Evolutionary conservation across 1,140 invertebrate genomes (phyloP).

Genomic region (Colletes gigas): DNA sequence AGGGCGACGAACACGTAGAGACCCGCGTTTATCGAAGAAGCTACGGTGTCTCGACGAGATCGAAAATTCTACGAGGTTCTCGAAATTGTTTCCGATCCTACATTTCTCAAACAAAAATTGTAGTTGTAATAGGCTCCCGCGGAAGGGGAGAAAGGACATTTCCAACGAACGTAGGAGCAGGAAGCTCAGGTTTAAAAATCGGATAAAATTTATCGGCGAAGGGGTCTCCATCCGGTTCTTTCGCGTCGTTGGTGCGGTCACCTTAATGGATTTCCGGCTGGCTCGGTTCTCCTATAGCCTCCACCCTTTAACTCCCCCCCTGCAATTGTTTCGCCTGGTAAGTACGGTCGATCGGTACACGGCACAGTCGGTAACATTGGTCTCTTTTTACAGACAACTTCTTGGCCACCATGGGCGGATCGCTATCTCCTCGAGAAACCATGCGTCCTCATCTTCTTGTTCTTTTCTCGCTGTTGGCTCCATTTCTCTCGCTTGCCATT

Average conservation of each 20-base stretch:
- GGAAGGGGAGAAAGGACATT: not conserved
- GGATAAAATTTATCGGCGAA: constrained; percentile 14
- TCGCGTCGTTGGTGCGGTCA: not conserved
- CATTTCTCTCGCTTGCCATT: not conserved
- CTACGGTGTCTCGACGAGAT: not conserved
- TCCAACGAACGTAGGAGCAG: not conserved
- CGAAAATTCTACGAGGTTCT: not conserved
- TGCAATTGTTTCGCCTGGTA: constrained; percentile 8
- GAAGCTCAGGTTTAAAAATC: not conserved
- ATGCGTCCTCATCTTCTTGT: not conserved
- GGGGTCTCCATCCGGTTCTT: not conserved
- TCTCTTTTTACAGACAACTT: not conserved
- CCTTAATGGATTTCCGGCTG: constrained; percentile 19
- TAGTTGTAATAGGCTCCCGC: not conserved
- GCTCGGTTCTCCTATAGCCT: not conserved
- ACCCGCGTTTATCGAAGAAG: not conserved
- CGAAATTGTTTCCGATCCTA: not conserved
- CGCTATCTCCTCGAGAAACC: not conserved
- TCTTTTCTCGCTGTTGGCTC: not conserved
- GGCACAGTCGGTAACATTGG: constrained; percentile 21
- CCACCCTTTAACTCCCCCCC: not conserved
- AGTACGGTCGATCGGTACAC: constrained; percentile 12
- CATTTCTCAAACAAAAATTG: no score
- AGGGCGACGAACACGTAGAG: not conserved
- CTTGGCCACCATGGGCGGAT: not conserved